Evolutionary conservation across 2,113 vertebrate species (phyloP), one percentile per base, ranked within the genome.

Genomic region (Calyptommatus sinebrachiatus): DNA sequence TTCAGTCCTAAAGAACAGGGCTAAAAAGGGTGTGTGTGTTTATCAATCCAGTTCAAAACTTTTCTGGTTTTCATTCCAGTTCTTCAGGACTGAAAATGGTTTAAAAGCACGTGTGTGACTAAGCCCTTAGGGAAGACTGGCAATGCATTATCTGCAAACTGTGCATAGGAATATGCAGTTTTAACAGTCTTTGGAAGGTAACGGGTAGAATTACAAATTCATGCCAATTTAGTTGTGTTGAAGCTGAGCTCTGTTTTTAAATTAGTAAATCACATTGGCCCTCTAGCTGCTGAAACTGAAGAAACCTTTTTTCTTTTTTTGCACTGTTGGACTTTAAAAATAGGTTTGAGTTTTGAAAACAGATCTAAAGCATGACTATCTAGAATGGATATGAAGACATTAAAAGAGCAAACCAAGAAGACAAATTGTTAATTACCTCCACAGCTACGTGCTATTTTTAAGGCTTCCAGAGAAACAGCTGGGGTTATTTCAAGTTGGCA

Each of bases 401-500:
- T 62, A 31, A 67, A 22, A 8, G 78, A 70, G 86, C 77, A 81
- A 87, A 85, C 50, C 86, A 83, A 66, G 79, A 85, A 76, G 8
- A 24, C 9, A 79, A 84, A 83, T 70, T 71, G 77, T 67, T 80
- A 86, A 84, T 94, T 91, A 99, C 98, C 98, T 93, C 97, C 95
- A 77, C 77, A 93, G 81, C 94, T 87, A 77, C 1, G 94, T 79
- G 97, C 97, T 93, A 97, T 95, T 87, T 92, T 95, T 77, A 99
- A 88, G 3, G 97, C 98, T 94, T 95, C 92, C 57, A 99, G 85
- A 75, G 98, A 97, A 67, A 93, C 90, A 82, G 94, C 90, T 4
- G 96, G 94, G 77, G 79, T 92, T 92, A 99, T 91, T 95, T 99
- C 98, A 72, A 99, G 95, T 88, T 99, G 98, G 92, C 98, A 99